Evolutionary conservation across 2,797 vertebrate species (phyloP).

Genomic region (Enteromius viviparus): DNA sequence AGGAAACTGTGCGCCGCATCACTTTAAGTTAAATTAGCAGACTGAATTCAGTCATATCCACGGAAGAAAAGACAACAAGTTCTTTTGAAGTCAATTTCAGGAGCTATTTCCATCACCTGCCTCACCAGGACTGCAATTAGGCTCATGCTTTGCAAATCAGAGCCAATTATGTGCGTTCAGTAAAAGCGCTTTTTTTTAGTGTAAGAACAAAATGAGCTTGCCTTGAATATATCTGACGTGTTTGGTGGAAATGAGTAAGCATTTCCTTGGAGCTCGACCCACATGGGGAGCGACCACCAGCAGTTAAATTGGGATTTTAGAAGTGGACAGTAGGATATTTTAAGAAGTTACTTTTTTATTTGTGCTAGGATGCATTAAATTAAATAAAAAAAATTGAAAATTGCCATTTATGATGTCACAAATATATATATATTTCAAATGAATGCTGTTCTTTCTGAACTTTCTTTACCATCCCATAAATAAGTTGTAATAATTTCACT

Average conservation of each 20-base stretch:
- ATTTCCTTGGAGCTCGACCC: background rate
- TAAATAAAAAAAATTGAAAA: background rate
- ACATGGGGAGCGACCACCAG: background rate
- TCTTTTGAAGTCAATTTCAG: constrained; percentile 32
- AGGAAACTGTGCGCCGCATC: background rate
- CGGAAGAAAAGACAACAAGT: constrained; percentile 3
- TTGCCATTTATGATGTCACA: background rate
- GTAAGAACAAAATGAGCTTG: constrained; percentile 14
- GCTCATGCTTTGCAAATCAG: constrained; percentile 6
- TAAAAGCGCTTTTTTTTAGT: background rate
- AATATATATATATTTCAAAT: background rate
- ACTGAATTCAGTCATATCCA: constrained; percentile 14
- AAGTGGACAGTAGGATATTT: background rate
- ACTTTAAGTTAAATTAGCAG: constrained; percentile 14
- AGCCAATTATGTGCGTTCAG: constrained; percentile 22
- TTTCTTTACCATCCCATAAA: background rate
- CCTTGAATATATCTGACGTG: constrained; percentile 16
- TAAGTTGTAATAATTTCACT: background rate
- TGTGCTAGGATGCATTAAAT: background rate
- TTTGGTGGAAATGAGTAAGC: background rate
- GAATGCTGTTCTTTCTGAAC: background rate
- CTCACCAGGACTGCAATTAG: constrained; percentile 25
- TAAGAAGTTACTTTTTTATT: background rate
- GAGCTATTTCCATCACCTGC: constrained; percentile 25
- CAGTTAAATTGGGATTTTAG: background rate